A percentile compares a stretch with the other conserved stretches of the same genome.
Conservation (phyloP, 2,888 invertebrate species). For the Drosophila fungiperda region DNA sequence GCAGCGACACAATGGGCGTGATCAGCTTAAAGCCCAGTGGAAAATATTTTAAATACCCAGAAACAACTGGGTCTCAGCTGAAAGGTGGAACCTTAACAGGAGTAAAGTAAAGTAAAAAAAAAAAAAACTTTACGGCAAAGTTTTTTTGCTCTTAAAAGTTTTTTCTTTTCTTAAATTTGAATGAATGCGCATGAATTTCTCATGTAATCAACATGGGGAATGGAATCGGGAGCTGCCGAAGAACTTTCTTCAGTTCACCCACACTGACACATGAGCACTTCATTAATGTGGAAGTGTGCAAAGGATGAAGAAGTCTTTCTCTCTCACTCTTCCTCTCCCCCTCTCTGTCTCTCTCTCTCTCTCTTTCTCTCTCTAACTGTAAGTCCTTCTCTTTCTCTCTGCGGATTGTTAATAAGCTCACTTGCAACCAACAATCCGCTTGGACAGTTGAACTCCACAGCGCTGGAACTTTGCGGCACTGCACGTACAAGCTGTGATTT, state of each 20-base stretch:
- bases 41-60: slow-evolving; percentile 19
- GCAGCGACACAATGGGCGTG: slow-evolving; percentile 38
- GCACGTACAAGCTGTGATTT: slow-evolving; percentile 73
- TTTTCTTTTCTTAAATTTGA: slow-evolving; percentile 65
- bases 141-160: slow-evolving; percentile 20
- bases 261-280: slow-evolving; percentile 62
- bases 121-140: slow-evolving; percentile 6
- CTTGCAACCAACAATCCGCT: slow-evolving; percentile 45
- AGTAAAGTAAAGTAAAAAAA: slow-evolving; percentile 35
- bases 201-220: slow-evolving; percentile 71
- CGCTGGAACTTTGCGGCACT: slow-evolving; percentile 25
- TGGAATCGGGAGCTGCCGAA: slow-evolving; percentile 29
- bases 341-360: background rate
- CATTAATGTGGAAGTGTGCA: slow-evolving; percentile 67
- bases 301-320: slow-evolving; percentile 38
- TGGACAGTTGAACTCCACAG: slow-evolving; percentile 39
- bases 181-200: slow-evolving; percentile 77
- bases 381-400: slow-evolving; percentile 6
- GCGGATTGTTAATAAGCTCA: slow-evolving; percentile 76
- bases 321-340: background rate
- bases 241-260: slow-evolving; percentile 27
- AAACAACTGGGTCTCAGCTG: background rate
- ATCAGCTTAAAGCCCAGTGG: slow-evolving; percentile 18
- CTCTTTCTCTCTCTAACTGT: background rate
- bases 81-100: slow-evolving; percentile 27